Base-by-base conservation (phyloP, 2,888 invertebrate genomes). In the Drosophila stalkeri region DNA sequence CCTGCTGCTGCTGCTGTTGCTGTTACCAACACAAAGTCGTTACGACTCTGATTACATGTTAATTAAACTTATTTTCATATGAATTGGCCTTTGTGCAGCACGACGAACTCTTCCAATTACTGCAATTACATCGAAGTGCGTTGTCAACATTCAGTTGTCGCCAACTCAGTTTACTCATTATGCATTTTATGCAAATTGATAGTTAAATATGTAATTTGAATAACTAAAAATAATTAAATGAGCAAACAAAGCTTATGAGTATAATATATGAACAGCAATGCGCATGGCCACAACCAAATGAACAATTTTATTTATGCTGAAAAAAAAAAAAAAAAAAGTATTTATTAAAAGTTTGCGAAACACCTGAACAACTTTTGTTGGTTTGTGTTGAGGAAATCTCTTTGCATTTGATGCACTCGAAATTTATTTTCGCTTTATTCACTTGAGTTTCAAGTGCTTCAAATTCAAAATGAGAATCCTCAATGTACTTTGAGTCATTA, bases 1-100 rank as follows among this genome's bases (percentile, higher is more conserved):
- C 41, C 61, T 27, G 47, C 23, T 14, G 23, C 14, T 23, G 23
- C 6, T 23, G 23, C 8, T 46, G 14, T 6, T 6, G 20, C 20
- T 14, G 44, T 5, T 44, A 11, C 1, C 5, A 12, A 14, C 14
- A 11, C 16, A 72, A 70, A 71, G 68, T 80, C 81, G 82, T 82
- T 82, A 77, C 86, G 66, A 68, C 85, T 67, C 75, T 77, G 88
- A 85, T 90, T 85, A 90, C 85, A 88, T 90, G 85, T 87, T 85
- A 85, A 85, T 85, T 85, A 85, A 85, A 88, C 72, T 80, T 79
- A 64, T 60, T 75, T 80, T 62, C n/a, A 71, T 63, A 75, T 64
- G 70, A 78, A 73, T 74, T 78, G 69, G 33, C 78, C 72, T 63
- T 69, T 76, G 55, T 68, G 37, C 31, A 14, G 11, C 47, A 43